Conservation (phyloP, 1,140 invertebrate species). For the Procambarus virginalis region DNA sequence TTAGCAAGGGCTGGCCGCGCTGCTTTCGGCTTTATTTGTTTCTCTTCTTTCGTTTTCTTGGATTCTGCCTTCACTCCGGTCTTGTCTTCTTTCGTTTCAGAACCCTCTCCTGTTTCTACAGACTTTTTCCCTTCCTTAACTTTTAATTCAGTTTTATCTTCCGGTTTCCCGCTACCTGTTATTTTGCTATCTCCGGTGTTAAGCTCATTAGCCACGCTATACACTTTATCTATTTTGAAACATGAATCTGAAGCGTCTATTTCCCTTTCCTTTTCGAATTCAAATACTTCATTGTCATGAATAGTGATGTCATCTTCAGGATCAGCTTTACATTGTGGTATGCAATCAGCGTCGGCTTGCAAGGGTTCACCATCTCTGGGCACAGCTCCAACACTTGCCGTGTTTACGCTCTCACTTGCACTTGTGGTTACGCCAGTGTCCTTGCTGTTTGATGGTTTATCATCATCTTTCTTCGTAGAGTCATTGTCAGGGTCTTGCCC, state of each 20-base stretch:
- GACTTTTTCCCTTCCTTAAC: not conserved
- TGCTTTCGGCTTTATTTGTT: slow-evolving; percentile 33
- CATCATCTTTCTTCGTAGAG: not conserved
- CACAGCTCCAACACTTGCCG: not conserved
- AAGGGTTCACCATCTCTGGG: not conserved
- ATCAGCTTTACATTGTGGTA: not conserved
- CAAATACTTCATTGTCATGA: not conserved
- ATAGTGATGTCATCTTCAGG: not conserved
- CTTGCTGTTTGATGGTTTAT: not conserved
- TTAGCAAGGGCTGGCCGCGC: slow-evolving; percentile 29
- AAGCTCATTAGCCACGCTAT: slow-evolving; percentile 16
- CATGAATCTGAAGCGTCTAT: slow-evolving; percentile 13
- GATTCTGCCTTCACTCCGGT: not conserved
- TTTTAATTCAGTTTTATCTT: not conserved
- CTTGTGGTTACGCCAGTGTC: not conserved
- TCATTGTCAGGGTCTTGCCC: not conserved
- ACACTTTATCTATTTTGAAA: slow-evolving; percentile 55
- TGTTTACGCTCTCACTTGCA: not conserved
- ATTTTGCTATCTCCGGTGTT: not conserved
- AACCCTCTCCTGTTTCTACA: not conserved
- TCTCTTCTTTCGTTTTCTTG: slow-evolving; percentile 37
- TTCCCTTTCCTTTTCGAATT: not conserved
- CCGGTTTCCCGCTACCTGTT: not conserved
- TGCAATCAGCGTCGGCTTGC: not conserved
- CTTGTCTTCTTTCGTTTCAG: not conserved